These are phyloP conservation scores for Halcyon badia DNA, from an alignment of 2,797 vertebrate genomes.

Conservation along the genomic window DNA sequence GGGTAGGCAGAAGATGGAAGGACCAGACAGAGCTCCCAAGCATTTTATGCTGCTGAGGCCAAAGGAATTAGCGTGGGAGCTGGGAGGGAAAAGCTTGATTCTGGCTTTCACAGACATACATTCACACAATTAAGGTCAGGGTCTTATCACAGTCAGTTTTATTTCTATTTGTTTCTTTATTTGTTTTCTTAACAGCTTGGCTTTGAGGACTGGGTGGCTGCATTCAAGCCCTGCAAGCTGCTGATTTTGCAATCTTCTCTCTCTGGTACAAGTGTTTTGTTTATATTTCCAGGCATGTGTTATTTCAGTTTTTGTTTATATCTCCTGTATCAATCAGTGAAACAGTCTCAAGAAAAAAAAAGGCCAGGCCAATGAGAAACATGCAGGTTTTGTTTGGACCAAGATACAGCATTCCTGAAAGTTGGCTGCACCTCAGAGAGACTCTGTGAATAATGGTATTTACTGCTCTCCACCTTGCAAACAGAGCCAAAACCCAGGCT, in stretches of 20 bases:
- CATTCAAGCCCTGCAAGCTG: neutral
- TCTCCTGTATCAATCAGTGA: conserved; percentile 70
- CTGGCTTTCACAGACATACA: neutral
- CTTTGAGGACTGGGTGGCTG: neutral
- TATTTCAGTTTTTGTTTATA: conserved; percentile 73
- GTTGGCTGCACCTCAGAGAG: conserved; percentile 74
- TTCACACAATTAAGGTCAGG: neutral
- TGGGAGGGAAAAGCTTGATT: neutral
- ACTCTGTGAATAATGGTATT: conserved; percentile 68
- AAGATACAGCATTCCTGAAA: conserved; percentile 66
- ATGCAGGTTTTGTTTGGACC: conserved; percentile 72
- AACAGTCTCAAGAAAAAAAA: conserved; percentile 28
- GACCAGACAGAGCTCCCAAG: rapidly evolving
- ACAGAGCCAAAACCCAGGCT: conserved; percentile 27
- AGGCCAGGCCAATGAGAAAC: conserved; percentile 71
- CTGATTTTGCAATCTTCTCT: conserved; percentile 60
- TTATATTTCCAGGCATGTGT: conserved; percentile 55
- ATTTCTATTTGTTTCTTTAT: conserved; percentile 19
- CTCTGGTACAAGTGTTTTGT: conserved; percentile 41
- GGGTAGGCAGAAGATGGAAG: neutral
- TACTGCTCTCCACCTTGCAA: conserved; percentile 65
- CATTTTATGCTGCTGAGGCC: neutral
- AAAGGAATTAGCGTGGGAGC: neutral
- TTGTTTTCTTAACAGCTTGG: conserved; percentile 4
- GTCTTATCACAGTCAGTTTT: neutral